Percentiles rank a stretch among this genome's conserved stretches.
These are phyloP conservation scores for Lampris incognitus DNA, from an alignment of 2,113 vertebrate genomes.

Conservation along the genomic window DNA sequence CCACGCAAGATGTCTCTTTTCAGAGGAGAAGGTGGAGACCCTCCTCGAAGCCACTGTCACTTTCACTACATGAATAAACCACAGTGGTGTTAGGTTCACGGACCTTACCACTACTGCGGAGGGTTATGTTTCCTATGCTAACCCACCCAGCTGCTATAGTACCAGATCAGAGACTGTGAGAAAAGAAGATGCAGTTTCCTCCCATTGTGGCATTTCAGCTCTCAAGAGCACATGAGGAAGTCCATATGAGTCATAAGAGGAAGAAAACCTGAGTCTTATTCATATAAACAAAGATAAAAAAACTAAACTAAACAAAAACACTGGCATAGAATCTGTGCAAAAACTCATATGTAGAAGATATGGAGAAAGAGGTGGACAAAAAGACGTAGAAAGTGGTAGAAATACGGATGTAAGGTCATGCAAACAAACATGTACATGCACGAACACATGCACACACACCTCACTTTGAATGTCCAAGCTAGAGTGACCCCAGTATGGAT, in stretches of 20 bases:
- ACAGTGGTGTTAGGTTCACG: slow-evolving; percentile 63
- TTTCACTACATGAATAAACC: slow-evolving; percentile 58
- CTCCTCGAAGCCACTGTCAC: slow-evolving; percentile 64
- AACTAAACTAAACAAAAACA: slow-evolving; percentile 12
- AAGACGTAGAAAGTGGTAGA: too few relatives aligned
- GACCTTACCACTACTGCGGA: slow-evolving; percentile 51
- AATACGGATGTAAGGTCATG: too few relatives aligned
- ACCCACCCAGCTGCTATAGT: slow-evolving; percentile 34
- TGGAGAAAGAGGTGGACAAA: too few relatives aligned
- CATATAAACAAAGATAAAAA: slow-evolving; percentile 54
- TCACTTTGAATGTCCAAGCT: slow-evolving; percentile 64
- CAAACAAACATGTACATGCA: slow-evolving; percentile 3
- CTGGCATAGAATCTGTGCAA: slow-evolving; percentile 33
- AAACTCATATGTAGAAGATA: slow-evolving; percentile 33
- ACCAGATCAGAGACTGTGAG: slow-evolving; percentile 50
- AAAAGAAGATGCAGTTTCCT: slow-evolving; percentile 62
- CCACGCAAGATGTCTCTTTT: slow-evolving; percentile 42
- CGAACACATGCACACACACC: slow-evolving; percentile 29
- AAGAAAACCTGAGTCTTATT: slow-evolving; percentile 6
- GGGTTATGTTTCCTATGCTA: slow-evolving; percentile 61
- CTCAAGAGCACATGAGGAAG: slow-evolving; percentile 54
- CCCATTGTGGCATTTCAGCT: slow-evolving; percentile 61
- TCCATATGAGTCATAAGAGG: slow-evolving; percentile 56
- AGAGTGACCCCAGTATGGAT: slow-evolving; percentile 70
- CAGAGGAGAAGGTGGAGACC: slow-evolving; percentile 42